phyloP scores from a whole-genome alignment of 2,888 invertebrate genomes.

The Leucophenga maculata region DNA sequence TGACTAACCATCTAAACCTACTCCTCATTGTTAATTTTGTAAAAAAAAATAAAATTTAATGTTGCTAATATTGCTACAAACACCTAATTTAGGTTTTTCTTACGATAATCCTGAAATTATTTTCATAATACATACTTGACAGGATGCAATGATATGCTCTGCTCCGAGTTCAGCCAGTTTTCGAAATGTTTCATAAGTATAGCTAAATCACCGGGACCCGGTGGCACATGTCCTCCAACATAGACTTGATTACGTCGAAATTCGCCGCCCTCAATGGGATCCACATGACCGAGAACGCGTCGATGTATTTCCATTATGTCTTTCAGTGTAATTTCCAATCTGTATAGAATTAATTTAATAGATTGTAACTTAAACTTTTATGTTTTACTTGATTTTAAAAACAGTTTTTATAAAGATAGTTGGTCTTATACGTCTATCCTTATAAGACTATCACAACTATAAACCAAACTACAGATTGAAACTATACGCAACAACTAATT shows the following conservation, averaged over 20 bases:
- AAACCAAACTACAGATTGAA: too few relatives aligned
- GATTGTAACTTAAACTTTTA: neutral
- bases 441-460: too few relatives aligned
- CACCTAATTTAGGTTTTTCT: too few relatives aligned
- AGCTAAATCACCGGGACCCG: conserved; percentile 86
- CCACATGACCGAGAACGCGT: conserved; percentile 94
- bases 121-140: conserved; percentile 76
- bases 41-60: too few relatives aligned
- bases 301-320: conserved; percentile 95
- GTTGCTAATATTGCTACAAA: too few relatives aligned
- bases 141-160: conserved; percentile 88
- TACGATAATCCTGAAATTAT: neutral
- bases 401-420: too few relatives aligned
- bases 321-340: conserved; percentile 85
- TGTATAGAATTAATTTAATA: conserved; percentile 53
- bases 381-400: neutral
- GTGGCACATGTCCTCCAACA: conserved; percentile 95
- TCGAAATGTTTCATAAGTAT: conserved; percentile 89
- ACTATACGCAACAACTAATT: too few relatives aligned
- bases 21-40: too few relatives aligned
- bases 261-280: conserved; percentile 91
- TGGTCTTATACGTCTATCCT: too few relatives aligned
- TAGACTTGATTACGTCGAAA: conserved; percentile 93
- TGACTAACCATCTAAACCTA: too few relatives aligned
- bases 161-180: conserved; percentile 94